Percentiles rank a stretch among this genome's conserved stretches.
phyloP scores from a whole-genome alignment of 2,797 vertebrate species.

The Rhyacichthys aspro region DNA sequence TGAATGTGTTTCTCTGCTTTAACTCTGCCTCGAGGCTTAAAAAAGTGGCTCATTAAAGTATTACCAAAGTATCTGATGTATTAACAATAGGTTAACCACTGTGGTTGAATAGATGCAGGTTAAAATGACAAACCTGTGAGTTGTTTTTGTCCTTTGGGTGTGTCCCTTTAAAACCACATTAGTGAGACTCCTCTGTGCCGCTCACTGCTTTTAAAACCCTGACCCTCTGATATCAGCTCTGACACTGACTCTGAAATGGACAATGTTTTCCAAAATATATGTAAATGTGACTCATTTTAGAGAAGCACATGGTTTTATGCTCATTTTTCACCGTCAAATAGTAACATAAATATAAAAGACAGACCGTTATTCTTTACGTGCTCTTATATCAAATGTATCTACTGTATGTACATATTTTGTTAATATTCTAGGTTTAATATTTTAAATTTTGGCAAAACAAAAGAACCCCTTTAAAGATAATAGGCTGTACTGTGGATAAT shows the following conservation, averaged over 20 bases:
- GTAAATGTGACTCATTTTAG: neutral
- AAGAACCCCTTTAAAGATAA: too few relatives aligned
- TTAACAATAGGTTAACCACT: neutral
- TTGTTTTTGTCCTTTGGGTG: slow-evolving; percentile 3
- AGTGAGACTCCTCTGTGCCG: slow-evolving; percentile 1
- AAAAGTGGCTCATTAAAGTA: neutral
- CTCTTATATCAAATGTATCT: too few relatives aligned
- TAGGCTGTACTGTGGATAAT: too few relatives aligned
- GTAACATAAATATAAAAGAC: too few relatives aligned
- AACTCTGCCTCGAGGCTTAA: too few relatives aligned
- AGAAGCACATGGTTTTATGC: neutral
- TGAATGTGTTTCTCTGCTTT: too few relatives aligned
- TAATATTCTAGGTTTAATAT: too few relatives aligned
- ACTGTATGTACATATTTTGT: too few relatives aligned
- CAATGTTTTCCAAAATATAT: neutral
- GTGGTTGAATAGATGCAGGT: neutral
- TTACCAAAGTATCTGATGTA: neutral
- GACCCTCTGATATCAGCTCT: neutral
- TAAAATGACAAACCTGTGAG: neutral
- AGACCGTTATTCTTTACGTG: too few relatives aligned
- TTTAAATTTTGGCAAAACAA: too few relatives aligned
- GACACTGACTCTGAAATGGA: neutral
- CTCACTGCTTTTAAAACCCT: neutral
- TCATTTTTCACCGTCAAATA: too few relatives aligned
- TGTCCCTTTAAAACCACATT: slow-evolving; percentile 6